phyloP scores from a whole-genome alignment of 2,888 invertebrate species.

The Tenthredo livida region DNA sequence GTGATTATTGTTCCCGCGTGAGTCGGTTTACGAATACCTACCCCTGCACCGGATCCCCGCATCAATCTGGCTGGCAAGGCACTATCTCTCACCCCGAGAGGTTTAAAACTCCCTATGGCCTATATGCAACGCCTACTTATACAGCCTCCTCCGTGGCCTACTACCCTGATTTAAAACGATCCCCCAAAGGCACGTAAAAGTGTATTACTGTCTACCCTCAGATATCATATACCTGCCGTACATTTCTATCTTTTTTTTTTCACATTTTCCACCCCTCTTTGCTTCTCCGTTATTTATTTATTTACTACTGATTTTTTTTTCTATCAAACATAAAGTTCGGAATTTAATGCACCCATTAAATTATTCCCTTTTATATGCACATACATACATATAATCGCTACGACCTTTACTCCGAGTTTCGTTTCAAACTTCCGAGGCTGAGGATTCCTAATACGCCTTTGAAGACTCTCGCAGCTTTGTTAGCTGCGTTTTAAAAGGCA shows the following conservation, averaged over 20 bases:
- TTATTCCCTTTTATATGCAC: background rate
- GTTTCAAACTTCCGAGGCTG: background rate
- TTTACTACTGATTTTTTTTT: background rate
- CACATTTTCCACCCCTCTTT: background rate
- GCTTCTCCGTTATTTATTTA: background rate
- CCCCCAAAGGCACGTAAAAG: slow-evolving; percentile 13
- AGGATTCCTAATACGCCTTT: background rate
- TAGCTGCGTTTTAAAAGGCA: background rate
- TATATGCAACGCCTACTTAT: slow-evolving; percentile 1
- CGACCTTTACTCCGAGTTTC: background rate
- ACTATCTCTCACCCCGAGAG: background rate
- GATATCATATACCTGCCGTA: background rate
- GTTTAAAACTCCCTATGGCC: background rate
- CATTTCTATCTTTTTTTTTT: no score
- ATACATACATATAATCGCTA: background rate
- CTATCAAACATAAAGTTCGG: slow-evolving; percentile 8
- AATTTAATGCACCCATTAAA: slow-evolving; percentile 12
- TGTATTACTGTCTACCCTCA: slow-evolving; percentile 27
- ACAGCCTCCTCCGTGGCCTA: slow-evolving; percentile 37
- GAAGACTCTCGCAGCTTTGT: slow-evolving; percentile 3
- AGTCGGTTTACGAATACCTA: background rate
- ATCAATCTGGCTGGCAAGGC: slow-evolving; percentile 10
- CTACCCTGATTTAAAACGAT: slow-evolving; percentile 45
- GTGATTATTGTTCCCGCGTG: slow-evolving; percentile 20
- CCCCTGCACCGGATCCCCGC: slow-evolving; percentile 15